These are phyloP conservation scores for Tetragonisca angustula DNA, from an alignment of 2,888 invertebrate genomes.

Conservation along the genomic window DNA sequence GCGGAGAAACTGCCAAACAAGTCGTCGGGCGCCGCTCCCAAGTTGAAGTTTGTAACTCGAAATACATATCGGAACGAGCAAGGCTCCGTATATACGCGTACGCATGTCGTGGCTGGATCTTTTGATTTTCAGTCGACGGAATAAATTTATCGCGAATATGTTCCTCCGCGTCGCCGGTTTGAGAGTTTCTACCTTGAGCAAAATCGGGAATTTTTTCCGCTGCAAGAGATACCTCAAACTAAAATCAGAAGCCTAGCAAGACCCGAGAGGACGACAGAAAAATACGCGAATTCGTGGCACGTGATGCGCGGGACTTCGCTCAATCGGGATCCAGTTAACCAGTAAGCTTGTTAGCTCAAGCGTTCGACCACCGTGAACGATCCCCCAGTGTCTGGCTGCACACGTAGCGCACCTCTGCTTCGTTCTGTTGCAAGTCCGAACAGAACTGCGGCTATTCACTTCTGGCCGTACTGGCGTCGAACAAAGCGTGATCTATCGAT, in stretches of 20 bases:
- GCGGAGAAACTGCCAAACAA: conserved; percentile 4
- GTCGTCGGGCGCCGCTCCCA: not conserved
- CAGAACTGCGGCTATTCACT: conserved; percentile 39
- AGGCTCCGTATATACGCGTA: not conserved
- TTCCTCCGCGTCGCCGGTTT: not conserved
- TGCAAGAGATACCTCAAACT: too few relatives aligned
- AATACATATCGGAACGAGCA: not conserved
- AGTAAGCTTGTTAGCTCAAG: conserved; percentile 63
- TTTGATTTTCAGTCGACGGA: not conserved
- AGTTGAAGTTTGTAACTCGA: not conserved
- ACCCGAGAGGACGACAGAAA: conserved; percentile 4
- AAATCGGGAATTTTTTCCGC: not conserved
- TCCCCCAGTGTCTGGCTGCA: conserved; percentile 53
- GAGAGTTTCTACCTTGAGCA: not conserved
- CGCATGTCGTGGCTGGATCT: not conserved
- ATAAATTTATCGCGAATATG: not conserved
- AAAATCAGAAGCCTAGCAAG: too few relatives aligned
- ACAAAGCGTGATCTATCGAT: conserved; percentile 46
- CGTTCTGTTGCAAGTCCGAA: conserved; percentile 26
- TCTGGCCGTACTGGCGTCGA: not conserved
- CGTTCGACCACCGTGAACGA: conserved; percentile 60
- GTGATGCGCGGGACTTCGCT: conserved; percentile 43
- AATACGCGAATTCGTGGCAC: conserved; percentile 36
- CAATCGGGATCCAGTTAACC: conserved; percentile 67
- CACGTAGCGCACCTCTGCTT: conserved; percentile 38